Base-by-base conservation (phyloP, 2,797 vertebrate genomes). In the Trematomus bernacchii region DNA sequence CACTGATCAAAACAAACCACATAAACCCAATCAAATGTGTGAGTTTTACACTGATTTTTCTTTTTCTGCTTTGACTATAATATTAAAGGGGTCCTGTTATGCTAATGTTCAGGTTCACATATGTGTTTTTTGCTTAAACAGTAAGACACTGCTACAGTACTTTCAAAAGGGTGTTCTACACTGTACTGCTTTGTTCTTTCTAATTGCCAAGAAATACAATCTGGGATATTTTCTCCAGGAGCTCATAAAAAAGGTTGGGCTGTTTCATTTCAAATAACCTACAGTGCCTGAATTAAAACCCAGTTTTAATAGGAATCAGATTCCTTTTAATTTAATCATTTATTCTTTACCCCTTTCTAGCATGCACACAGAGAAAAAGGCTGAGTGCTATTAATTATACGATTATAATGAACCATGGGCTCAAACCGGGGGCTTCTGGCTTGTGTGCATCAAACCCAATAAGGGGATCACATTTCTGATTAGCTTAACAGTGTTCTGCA, bases 351-450 rank as follows among this genome's bases (percentile, higher is more conserved):
- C 73, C 64, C 72, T 77, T 92, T 89, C 78, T 77, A 88, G 82
- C 64, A 52, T 50, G 70, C 76, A 86, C 84, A 86, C 83, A 89
- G 82, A 91, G 84, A 89, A 90, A 89, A 88, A 75, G 82, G 76
- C 85, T 81, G 89, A 87, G 76, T 90, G 66, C 87, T 91, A 91
- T 93, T 94, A 94, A 94, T 95, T 94, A 94, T 92, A 93, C 82
- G 52, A 89, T 92, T 90, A 92, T 91, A 94, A 94, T 89, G 85
- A 94, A 91, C 85, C 82, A 70, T 75, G 83, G 81, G 86, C 53
- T 48, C 81, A 92, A 91, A 79, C 42, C 30, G 86, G 71, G 72
- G 84, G 82, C 84, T 82, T 88, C 80, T 93, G 81, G 82, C 82
- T 84, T 82, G 66, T 83, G 90, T 80, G 82, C 82, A 85, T 91